These are phyloP conservation scores for Coregonus clupeaformis DNA, from an alignment of 2,113 vertebrate genomes.

Conservation along the genomic window DNA sequence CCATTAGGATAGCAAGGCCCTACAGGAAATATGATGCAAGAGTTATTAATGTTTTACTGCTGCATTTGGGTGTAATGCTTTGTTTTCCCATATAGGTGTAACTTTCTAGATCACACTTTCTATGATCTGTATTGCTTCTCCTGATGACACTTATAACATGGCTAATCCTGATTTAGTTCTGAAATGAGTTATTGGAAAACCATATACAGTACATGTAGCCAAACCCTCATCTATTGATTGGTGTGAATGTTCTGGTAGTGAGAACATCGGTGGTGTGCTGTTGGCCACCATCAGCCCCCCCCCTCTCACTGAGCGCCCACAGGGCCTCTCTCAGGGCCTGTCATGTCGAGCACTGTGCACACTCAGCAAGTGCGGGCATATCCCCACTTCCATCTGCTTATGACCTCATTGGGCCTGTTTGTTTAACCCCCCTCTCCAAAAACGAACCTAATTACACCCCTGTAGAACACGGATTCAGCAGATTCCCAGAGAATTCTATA, in stretches of 20 bases:
- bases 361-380: conserved; percentile 80
- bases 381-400: conserved; percentile 75
- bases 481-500: conserved; percentile 59
- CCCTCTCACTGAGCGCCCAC: conserved; percentile 43
- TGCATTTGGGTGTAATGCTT: background rate
- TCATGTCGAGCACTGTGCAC: conserved; percentile 75
- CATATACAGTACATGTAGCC: conserved; percentile 24
- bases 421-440: conserved; percentile 76
- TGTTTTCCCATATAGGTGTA: background rate
- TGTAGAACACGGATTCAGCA: conserved; percentile 68
- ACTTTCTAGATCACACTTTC: background rate
- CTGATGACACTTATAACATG: too few species aligned
- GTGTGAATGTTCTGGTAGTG: conserved; percentile 61
- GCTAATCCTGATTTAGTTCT: background rate
- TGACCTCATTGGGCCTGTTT: conserved; percentile 78
- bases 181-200: conserved; percentile 16
- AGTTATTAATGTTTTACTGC: background rate
- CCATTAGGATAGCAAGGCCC: background rate
- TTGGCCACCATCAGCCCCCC: background rate
- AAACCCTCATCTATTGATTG: conserved; percentile 24
- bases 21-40: background rate
- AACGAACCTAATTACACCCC: conserved; percentile 75
- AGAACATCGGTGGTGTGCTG: conserved; percentile 43
- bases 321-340: conserved; percentile 59
- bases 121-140: too few species aligned